These are phyloP conservation scores for Engystomops pustulosus DNA, from an alignment of 2,113 vertebrate genomes.

Conservation along the genomic window DNA sequence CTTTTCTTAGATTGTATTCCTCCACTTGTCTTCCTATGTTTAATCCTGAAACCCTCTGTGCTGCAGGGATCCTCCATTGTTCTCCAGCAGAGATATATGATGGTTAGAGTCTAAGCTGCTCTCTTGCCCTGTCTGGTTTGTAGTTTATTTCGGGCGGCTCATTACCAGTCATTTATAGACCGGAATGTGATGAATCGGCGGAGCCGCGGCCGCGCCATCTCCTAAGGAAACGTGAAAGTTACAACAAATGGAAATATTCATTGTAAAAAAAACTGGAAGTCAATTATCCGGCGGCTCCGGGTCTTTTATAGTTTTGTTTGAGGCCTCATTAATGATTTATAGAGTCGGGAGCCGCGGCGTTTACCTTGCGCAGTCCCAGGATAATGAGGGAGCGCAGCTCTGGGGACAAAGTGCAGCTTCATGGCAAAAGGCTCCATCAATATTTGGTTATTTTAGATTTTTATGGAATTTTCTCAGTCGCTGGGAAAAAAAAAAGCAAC, in stretches of 20 bases:
- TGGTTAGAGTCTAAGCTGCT: too few species aligned
- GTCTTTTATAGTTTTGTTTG: constrained; percentile 82
- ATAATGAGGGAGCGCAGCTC: constrained; percentile 75
- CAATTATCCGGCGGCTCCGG: constrained; percentile 76
- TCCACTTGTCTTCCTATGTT: too few species aligned
- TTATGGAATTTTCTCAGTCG: constrained; percentile 47
- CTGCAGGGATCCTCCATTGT: too few species aligned
- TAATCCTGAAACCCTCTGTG: too few species aligned
- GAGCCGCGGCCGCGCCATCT: constrained; percentile 63
- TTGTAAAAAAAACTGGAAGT: constrained; percentile 82
- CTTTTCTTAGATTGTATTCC: too few species aligned
- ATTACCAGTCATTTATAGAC: constrained; percentile 64
- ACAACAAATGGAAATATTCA: constrained; percentile 80
- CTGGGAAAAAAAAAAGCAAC: constrained; percentile 50
- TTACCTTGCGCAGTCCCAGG: constrained; percentile 78
- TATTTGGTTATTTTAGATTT: constrained; percentile 49
- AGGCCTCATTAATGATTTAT: constrained; percentile 84
- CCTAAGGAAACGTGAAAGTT: constrained; percentile 61
- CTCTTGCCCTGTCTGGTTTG: not conserved
- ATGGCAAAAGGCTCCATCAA: constrained; percentile 63
- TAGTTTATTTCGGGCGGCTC: constrained; percentile 44
- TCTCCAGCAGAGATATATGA: too few species aligned
- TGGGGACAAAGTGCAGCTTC: constrained; percentile 73
- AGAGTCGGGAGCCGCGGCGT: constrained; percentile 75
- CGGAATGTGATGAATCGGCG: constrained; percentile 68